Percentiles rank a stretch among this genome's conserved stretches.
Evolutionary conservation across 2,888 invertebrate species (phyloP).

Genomic region (Autographa pulchrina): DNA sequence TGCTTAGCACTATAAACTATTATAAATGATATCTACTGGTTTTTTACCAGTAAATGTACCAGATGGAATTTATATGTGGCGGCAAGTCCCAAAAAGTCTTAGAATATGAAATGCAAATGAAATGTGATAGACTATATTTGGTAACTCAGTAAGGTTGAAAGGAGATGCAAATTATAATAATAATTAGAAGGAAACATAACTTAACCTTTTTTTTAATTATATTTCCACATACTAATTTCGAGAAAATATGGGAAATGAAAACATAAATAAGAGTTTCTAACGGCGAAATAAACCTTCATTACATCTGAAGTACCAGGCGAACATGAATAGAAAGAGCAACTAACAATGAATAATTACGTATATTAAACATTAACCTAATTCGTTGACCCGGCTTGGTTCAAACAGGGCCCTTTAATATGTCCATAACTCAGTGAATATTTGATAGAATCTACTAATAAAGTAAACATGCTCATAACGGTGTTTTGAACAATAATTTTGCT

Average conservation of each 20-base stretch:
- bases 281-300: neutral
- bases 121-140: too few relatives aligned
- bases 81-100: too few relatives aligned
- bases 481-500: slow-evolving; percentile 17
- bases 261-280: neutral
- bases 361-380: slow-evolving; percentile 53
- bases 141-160: too few relatives aligned
- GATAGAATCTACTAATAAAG: slow-evolving; percentile 39
- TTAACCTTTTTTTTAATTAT: too few relatives aligned
- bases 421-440: slow-evolving; percentile 47
- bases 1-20: too few relatives aligned
- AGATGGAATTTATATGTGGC: too few relatives aligned
- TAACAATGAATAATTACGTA: slow-evolving; percentile 46
- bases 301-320: slow-evolving; percentile 34
- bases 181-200: too few relatives aligned
- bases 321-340: slow-evolving; percentile 34
- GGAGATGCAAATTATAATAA: too few relatives aligned
- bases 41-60: too few relatives aligned
- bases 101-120: too few relatives aligned
- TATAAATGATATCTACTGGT: too few relatives aligned
- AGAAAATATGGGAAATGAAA: neutral
- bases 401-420: slow-evolving; percentile 47
- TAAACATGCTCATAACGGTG: slow-evolving; percentile 34
- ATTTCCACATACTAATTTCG: neutral
- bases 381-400: slow-evolving; percentile 46